Conservation (phyloP, 2,113 vertebrate genomes). For the Proterorhinus semilunaris region DNA sequence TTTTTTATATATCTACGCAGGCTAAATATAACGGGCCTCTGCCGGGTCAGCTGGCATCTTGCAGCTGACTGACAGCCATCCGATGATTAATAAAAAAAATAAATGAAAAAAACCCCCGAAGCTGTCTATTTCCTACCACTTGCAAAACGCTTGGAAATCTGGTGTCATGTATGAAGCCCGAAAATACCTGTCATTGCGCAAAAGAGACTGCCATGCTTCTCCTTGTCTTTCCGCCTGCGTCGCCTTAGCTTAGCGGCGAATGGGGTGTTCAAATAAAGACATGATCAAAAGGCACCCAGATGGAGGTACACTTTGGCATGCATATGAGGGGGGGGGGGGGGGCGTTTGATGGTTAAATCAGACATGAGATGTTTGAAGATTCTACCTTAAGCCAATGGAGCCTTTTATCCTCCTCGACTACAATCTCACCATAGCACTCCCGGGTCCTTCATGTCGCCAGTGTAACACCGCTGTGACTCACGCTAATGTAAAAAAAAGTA, state of each 20-base stretch:
- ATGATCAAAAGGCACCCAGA: slow-evolving; percentile 64
- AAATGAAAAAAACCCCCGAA: neutral
- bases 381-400: slow-evolving; percentile 61
- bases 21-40: slow-evolving; percentile 66
- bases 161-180: slow-evolving; percentile 52
- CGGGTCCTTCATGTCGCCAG: slow-evolving; percentile 47
- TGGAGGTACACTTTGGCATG: slow-evolving; percentile 58
- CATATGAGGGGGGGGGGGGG: slow-evolving; percentile 41
- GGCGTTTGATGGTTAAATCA: slow-evolving; percentile 65
- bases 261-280: slow-evolving; percentile 60
- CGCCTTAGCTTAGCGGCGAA: slow-evolving; percentile 45
- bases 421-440: slow-evolving; percentile 56
- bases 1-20: slow-evolving; percentile 48
- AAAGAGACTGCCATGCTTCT: slow-evolving; percentile 54
- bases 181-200: slow-evolving; percentile 64
- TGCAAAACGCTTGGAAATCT: slow-evolving; percentile 41
- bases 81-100: slow-evolving; percentile 29
- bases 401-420: slow-evolving; percentile 68
- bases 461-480: slow-evolving; percentile 46
- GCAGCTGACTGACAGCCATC: slow-evolving; percentile 60
- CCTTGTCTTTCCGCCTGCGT: slow-evolving; percentile 38
- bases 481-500: slow-evolving; percentile 38
- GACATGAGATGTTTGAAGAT: slow-evolving; percentile 62
- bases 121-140: slow-evolving; percentile 8
- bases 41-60: slow-evolving; percentile 50